Evolutionary conservation across 1,140 invertebrate genomes (phyloP), one percentile per base, ranked within the genome.

Genomic region (Drosophila virilis): DNA sequence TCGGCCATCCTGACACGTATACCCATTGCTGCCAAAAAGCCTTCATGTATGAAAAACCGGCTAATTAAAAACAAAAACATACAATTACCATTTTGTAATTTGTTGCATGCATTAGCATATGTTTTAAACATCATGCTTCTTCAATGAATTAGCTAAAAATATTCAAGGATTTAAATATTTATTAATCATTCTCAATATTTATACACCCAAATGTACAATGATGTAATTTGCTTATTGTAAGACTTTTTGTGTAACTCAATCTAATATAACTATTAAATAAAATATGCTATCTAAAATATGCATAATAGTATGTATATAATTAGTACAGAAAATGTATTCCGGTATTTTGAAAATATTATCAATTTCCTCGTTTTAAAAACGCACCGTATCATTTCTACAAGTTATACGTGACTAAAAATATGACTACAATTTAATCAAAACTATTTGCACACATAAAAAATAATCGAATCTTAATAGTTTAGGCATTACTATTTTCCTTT

Each of bases 1-100:
- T 97, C 96, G 96, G 96, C 96, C 96, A 97, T 91, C 90, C 90
- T 91, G 90, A 91, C 90, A 54, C 0, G 0, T 37, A 17, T 1
- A 1, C n/a, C n/a, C n/a, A 7, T 1, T 0, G 1, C 22, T 5
- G 9, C 42, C 32, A 64, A 46, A 43, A 33, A 54, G 13, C 22
- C 10, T 32, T 62, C 10, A 60, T 60, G 6, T 42, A 6, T n/a
- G 22, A 70, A 28, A 33, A 13, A 15, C 38, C 38, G 35, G 8
- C 8, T 9, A 15, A 17, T n/a, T n/a, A 32, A 15, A 15, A 8
- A 9, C 8, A 67, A 35, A 37, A 4, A 43, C 15, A 32, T 8
- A 28, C 22, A 48, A 42, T 8, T 28, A 32, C 6, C 8, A 58
- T 46, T 17, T 17, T 13, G 15, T 4, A 45, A 17, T 8, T 8